Conservation (phyloP, 2,113 vertebrate species). For the Seriola rivoliana region DNA sequence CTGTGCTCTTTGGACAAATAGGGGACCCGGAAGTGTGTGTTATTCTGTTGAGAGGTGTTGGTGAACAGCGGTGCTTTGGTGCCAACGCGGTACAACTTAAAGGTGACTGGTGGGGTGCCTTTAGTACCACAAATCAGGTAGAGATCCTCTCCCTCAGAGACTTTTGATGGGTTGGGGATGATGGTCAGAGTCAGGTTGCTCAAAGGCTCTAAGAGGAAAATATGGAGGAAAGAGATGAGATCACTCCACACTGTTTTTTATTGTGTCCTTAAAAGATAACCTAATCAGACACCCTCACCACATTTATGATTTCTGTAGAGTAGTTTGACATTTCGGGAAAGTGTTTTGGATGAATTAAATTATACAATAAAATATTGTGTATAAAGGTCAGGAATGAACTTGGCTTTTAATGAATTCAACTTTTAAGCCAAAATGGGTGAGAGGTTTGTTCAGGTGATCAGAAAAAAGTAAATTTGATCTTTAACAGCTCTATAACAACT, state of each 20-base stretch:
- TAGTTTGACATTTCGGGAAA: background rate
- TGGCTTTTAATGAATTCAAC: too few relatives aligned
- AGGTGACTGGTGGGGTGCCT: slow-evolving; percentile 79
- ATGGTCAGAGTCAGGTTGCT: slow-evolving; percentile 31
- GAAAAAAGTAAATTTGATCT: background rate
- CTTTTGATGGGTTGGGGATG: slow-evolving; percentile 31
- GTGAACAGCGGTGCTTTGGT: background rate
- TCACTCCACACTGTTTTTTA: background rate
- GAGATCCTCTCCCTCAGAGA: slow-evolving; percentile 68
- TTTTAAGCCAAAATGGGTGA: too few relatives aligned
- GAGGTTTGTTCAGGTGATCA: background rate
- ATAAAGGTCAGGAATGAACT: background rate
- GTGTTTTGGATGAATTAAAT: background rate
- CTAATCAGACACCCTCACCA: background rate
- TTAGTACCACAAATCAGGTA: slow-evolving; percentile 68
- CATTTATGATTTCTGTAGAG: background rate
- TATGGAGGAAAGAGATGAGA: background rate
- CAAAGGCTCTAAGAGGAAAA: slow-evolving; percentile 72
- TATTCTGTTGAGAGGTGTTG: background rate
- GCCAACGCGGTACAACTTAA: slow-evolving; percentile 67
- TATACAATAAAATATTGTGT: too few relatives aligned
- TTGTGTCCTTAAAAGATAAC: background rate
- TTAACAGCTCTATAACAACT: too few relatives aligned
- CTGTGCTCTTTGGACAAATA: slow-evolving; percentile 45
- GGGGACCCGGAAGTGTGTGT: background rate